Conservation (phyloP, 2,888 invertebrate species). For the Melanostoma scalare region DNA sequence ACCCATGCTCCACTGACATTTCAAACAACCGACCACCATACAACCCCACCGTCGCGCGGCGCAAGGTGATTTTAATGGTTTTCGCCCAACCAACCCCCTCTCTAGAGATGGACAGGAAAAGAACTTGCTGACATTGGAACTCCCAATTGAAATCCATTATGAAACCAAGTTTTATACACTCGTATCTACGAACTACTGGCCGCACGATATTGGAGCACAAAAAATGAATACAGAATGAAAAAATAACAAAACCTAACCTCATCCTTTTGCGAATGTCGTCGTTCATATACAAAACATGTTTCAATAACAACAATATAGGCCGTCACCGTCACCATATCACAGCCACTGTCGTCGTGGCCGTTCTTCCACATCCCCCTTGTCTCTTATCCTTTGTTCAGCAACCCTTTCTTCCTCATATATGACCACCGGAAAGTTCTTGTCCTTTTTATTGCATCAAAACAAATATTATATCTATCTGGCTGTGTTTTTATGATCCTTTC, state of each 20-base stretch:
- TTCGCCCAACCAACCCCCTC: slow-evolving; percentile 3
- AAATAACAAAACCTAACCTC: background rate
- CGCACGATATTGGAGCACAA: slow-evolving; percentile 23
- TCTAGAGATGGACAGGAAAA: slow-evolving; percentile 48
- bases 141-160: slow-evolving; percentile 69
- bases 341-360: background rate
- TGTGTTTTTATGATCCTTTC: slow-evolving; percentile 73
- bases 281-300: slow-evolving; percentile 68
- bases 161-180: slow-evolving; percentile 57
- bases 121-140: slow-evolving; percentile 56
- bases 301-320: slow-evolving; percentile 72
- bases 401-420: slow-evolving; percentile 25
- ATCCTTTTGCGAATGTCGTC: slow-evolving; percentile 13
- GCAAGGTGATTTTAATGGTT: slow-evolving; percentile 68
- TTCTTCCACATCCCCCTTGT: too few relatives aligned
- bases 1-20: slow-evolving; percentile 58
- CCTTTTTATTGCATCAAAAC: slow-evolving; percentile 74
- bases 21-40: slow-evolving; percentile 5
- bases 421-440: slow-evolving; percentile 72
- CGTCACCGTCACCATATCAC: slow-evolving; percentile 51
- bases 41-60: background rate
- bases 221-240: slow-evolving; percentile 1
- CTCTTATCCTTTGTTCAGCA: slow-evolving; percentile 6
- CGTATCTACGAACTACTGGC: slow-evolving; percentile 29
- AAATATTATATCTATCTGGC: slow-evolving; percentile 73